Conservation (phyloP, 2,888 invertebrate genomes). For the Diaprepes abbreviatus region DNA sequence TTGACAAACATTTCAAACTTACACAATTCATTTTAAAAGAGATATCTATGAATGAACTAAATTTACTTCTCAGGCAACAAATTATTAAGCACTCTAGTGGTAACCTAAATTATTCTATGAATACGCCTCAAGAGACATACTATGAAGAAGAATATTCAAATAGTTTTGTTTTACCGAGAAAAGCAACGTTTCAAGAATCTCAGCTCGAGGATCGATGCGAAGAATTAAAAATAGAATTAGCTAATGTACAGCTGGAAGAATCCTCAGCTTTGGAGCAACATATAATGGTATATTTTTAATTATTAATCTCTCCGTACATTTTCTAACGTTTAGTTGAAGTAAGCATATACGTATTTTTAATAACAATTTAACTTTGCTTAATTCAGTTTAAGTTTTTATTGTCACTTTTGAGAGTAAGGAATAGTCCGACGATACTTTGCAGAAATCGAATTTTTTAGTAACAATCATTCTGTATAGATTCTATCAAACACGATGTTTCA, state of each 20-base stretch:
- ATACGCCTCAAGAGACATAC: conserved; percentile 27
- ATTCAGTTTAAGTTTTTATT: too few species aligned
- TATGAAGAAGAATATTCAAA: conserved; percentile 40
- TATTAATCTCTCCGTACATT: too few species aligned
- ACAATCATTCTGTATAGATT: too few species aligned
- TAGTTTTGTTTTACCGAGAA: conserved; percentile 27
- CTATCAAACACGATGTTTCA: too few species aligned
- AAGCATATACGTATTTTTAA: too few species aligned
- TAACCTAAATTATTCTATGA: conserved; percentile 17
- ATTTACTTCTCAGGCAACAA: conserved; percentile 36
- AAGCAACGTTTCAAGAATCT: conserved; percentile 25
- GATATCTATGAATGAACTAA: conserved; percentile 26
- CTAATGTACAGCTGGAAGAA: conserved; percentile 56
- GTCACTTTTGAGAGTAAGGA: too few species aligned
- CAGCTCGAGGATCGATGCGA: conserved; percentile 42
- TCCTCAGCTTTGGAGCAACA: conserved; percentile 51
- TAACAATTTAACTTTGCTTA: too few species aligned
- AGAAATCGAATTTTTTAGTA: too few species aligned
- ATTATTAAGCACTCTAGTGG: conserved; percentile 18
- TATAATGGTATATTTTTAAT: conserved; percentile 41
- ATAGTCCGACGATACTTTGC: too few species aligned
- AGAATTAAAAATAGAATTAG: conserved; percentile 55
- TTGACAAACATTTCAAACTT: conserved; percentile 8
- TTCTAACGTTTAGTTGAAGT: too few species aligned
- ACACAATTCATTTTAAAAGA: background rate